These are phyloP conservation scores for Anguilla japonica DNA, from an alignment of 2,113 vertebrate species.

Conservation along the genomic window DNA sequence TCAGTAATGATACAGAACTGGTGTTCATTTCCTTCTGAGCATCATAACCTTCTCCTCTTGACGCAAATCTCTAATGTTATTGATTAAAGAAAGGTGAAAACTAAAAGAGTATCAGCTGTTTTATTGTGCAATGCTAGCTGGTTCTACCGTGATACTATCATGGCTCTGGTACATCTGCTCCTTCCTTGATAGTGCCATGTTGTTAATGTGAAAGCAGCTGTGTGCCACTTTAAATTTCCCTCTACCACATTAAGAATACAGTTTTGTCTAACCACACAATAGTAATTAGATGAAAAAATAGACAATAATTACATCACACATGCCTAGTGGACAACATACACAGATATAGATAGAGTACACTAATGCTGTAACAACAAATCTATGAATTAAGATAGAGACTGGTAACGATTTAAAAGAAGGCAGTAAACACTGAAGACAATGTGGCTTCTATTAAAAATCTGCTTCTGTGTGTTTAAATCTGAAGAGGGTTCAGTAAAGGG, in stretches of 20 bases:
- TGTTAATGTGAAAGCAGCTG: background rate
- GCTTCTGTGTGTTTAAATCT: background rate
- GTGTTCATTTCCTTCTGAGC: constrained; percentile 14
- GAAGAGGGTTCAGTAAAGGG: background rate
- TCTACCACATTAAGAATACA: background rate
- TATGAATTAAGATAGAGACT: background rate
- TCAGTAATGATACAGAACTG: constrained; percentile 5
- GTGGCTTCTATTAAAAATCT: background rate
- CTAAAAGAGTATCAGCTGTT: background rate
- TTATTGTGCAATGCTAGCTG: background rate
- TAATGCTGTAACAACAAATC: background rate
- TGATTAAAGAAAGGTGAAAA: background rate
- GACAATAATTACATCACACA: background rate
- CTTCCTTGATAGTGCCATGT: background rate
- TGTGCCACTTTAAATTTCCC: background rate
- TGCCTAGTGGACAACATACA: background rate
- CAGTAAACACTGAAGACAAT: background rate
- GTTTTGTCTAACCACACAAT: background rate
- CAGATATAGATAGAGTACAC: background rate
- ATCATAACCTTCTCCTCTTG: constrained; percentile 15
- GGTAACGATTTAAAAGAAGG: background rate
- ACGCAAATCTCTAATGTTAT: constrained; percentile 3
- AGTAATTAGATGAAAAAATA: background rate
- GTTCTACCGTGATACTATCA: background rate
- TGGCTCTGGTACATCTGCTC: background rate